Conservation (phyloP, 2,113 vertebrate species). For the Regulus satrapa region DNA sequence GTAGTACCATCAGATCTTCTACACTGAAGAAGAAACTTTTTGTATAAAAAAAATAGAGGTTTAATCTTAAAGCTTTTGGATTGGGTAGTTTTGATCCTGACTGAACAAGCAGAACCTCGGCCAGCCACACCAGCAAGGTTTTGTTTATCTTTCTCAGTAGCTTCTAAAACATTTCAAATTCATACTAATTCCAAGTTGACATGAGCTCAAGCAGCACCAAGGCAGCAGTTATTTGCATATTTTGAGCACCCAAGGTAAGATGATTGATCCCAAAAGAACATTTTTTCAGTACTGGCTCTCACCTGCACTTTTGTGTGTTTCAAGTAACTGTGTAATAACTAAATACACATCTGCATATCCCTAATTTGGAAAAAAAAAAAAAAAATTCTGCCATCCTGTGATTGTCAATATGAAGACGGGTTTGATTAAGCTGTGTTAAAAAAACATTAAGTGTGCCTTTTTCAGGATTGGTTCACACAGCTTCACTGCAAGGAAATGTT, state of each 20-base stretch:
- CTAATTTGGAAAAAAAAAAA: background rate
- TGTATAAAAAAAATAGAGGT: background rate
- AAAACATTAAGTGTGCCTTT: background rate
- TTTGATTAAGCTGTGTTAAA: conserved; percentile 36
- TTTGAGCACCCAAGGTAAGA: background rate
- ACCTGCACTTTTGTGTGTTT: background rate
- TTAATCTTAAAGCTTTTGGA: background rate
- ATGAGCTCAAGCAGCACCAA: background rate
- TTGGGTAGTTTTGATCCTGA: background rate
- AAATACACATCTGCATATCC: background rate
- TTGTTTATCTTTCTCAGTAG: background rate
- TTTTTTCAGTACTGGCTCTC: background rate
- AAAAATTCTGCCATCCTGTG: background rate
- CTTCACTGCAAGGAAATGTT: background rate
- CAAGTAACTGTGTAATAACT: background rate
- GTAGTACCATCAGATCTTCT: background rate
- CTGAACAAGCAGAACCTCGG: background rate
- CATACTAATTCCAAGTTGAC: background rate
- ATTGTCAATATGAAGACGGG: background rate
- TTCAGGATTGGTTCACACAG: background rate
- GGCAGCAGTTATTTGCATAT: background rate
- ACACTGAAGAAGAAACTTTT: background rate
- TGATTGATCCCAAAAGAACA: background rate
- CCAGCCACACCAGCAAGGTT: background rate
- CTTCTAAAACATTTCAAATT: background rate